Evolutionary conservation across 2,113 vertebrate genomes (phyloP).

Genomic region (Xiphias gladius): DNA sequence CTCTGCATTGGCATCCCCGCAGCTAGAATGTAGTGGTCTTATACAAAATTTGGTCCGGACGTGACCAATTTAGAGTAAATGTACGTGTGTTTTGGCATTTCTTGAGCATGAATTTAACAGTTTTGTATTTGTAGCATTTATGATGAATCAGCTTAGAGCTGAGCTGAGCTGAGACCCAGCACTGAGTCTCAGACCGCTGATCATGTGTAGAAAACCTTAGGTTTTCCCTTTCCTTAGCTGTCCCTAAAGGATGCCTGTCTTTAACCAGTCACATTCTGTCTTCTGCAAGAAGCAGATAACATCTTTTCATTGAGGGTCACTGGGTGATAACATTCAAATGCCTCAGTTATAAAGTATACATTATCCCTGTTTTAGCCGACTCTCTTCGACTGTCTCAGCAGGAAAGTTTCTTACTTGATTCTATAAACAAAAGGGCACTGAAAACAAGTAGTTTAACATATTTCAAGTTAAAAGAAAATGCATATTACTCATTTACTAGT

Average conservation of each 20-base stretch:
- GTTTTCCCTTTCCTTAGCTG: neutral
- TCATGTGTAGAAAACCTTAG: neutral
- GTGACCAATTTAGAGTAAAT: too few species aligned
- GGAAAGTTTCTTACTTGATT: too few species aligned
- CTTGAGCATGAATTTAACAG: neutral
- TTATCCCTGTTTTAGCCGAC: neutral
- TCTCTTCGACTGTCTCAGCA: neutral
- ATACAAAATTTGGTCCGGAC: neutral
- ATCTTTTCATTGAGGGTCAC: neutral
- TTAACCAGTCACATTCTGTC: neutral
- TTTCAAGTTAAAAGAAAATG: neutral
- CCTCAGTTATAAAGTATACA: neutral
- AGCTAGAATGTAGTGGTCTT: too few species aligned
- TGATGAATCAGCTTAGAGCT: conserved; percentile 6
- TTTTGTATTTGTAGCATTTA: neutral
- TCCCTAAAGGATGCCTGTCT: conserved; percentile 1
- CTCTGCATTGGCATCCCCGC: too few species aligned
- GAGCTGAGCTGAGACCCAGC: neutral
- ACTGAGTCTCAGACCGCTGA: neutral
- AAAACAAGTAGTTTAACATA: neutral
- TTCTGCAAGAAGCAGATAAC: neutral
- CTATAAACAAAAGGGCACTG: neutral
- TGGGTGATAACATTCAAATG: conserved; percentile 2
- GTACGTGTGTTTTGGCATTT: neutral
- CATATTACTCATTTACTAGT: neutral